Evolutionary conservation across 1,140 invertebrate genomes (phyloP), one percentile per base, ranked within the genome.

Genomic region (Tyrophagus putrescentiae): DNA sequence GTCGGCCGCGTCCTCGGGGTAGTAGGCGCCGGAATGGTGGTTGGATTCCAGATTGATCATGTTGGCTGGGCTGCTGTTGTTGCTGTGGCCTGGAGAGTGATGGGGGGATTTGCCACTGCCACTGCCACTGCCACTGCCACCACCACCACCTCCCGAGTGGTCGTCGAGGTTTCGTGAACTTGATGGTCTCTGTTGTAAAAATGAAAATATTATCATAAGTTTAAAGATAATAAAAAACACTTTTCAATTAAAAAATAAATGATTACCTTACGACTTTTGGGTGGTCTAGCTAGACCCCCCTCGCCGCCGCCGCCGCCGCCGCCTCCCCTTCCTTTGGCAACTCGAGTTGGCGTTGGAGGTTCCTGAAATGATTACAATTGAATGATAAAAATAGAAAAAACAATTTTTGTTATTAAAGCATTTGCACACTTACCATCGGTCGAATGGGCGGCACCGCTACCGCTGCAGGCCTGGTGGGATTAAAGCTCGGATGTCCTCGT

Each of bases 401-500:
- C 13, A 39, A 13, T 39, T 39, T 39, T 39, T 39, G 36, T 39
- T 39, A 13, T 13, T 39, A 13, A 13, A 21, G 21, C 13, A 39
- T 39, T 21, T 39, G 21, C 36, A 39, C 21, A 39, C 36, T n/a
- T n/a, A n/a, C n/a, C n/a, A n/a, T n/a, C n/a, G n/a, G n/a, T n/a
- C n/a, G n/a, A n/a, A n/a, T n/a, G n/a, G n/a, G n/a, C 36, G 36
- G 45, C 32, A 23, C 39, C 32, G n/a, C n/a, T 54, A 54, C 50
- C 16, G 34, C 28, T n/a, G 39, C 52, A 21, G 52, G 52, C 39
- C 39, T 54, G n/a, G 52, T 54, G 32, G 52, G 52, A 54, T 54
- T 54, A 54, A 54, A 54, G 25, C 39, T 54, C 21, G 52, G 52
- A 54, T 54, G 52, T 33, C 52, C 52, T 23, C 52, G 52, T 27